phyloP scores from a whole-genome alignment of 2,113 vertebrate genomes.

The Lutjanus erythropterus region DNA sequence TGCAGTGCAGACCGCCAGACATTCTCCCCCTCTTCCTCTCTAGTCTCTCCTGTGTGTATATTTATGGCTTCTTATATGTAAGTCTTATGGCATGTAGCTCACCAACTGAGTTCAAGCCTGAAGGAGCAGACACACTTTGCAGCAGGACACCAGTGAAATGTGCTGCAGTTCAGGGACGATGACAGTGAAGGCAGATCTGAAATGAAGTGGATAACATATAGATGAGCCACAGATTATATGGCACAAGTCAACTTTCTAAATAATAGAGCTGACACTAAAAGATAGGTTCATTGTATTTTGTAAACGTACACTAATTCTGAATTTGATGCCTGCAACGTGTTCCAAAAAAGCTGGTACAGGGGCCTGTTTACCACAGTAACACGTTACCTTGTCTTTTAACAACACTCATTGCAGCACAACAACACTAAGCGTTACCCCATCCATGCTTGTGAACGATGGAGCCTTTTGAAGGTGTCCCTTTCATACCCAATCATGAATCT shows the following conservation, averaged over 20 bases:
- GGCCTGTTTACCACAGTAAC: too few relatives aligned
- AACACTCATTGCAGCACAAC: too few relatives aligned
- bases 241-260: neutral
- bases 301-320: too few relatives aligned
- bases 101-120: constrained; percentile 36
- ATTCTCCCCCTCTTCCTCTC: constrained; percentile 4
- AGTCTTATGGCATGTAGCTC: constrained; percentile 35
- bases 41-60: constrained; percentile 10
- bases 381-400: too few relatives aligned
- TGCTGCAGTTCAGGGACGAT: constrained; percentile 20
- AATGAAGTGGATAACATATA: constrained; percentile 11
- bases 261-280: neutral
- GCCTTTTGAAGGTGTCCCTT: too few relatives aligned
- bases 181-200: constrained; percentile 8
- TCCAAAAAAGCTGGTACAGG: too few relatives aligned
- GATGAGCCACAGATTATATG: neutral
- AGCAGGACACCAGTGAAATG: constrained; percentile 36
- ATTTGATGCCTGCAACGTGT: too few relatives aligned
- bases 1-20: constrained; percentile 22
- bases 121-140: constrained; percentile 25
- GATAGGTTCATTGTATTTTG: too few relatives aligned
- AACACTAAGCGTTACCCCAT: too few relatives aligned
- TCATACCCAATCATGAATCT: too few relatives aligned
- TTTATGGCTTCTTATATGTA: constrained; percentile 37
- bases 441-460: too few relatives aligned